These are phyloP conservation scores for Cynopterus brachyotis DNA, from an alignment of 2,113 vertebrate genomes.

Conservation along the genomic window DNA sequence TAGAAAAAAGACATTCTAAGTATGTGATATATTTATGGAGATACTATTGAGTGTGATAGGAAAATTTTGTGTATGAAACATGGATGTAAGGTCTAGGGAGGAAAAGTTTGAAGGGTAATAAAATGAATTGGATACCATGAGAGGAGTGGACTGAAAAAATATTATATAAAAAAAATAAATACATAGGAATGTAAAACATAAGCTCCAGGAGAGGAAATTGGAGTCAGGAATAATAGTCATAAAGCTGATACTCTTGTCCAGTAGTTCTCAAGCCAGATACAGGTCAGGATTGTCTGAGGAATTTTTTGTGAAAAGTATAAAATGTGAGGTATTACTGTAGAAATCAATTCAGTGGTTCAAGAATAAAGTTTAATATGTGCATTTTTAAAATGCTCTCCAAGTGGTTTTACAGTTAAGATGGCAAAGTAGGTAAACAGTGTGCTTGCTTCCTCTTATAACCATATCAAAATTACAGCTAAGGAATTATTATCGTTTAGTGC, in stretches of 20 bases:
- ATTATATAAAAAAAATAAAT: background rate
- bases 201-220: rapidly evolving
- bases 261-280: background rate
- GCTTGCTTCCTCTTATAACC: too few relatives aligned
- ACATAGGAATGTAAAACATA: background rate
- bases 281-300: background rate
- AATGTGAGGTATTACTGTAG: background rate
- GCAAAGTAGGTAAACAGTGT: too few relatives aligned
- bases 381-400: background rate
- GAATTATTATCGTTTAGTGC: too few relatives aligned
- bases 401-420: background rate
- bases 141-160: background rate
- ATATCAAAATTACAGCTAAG: too few relatives aligned
- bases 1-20: background rate
- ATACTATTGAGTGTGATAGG: background rate
- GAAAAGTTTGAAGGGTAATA: background rate
- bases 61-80: background rate
- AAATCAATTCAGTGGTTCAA: background rate
- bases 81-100: background rate
- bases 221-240: background rate
- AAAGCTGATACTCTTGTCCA: background rate
- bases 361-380: background rate
- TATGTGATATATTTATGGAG: background rate
- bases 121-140: background rate
- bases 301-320: background rate